Conservation (phyloP, 2,888 invertebrate species). For the Heliothis peltigera region DNA sequence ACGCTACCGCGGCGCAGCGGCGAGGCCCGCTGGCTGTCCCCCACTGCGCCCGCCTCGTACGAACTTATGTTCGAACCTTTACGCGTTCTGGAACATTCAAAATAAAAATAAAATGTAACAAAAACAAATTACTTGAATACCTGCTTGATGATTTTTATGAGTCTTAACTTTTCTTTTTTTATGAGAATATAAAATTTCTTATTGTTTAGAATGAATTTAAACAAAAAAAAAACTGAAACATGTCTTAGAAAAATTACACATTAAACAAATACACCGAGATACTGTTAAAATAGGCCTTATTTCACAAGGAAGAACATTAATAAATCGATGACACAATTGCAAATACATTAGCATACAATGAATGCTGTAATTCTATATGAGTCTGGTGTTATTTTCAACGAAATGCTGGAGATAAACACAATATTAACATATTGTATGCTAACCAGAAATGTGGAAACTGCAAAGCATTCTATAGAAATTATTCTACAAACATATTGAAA, state of each 20-base stretch:
- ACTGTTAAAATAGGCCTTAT: not conserved
- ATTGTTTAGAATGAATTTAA: no score
- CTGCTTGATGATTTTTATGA: no score
- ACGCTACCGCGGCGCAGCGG: conserved; percentile 79
- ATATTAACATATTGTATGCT: not conserved
- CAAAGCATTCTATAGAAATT: no score
- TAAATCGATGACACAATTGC: not conserved
- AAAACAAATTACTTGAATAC: no score
- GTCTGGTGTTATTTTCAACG: conserved; percentile 8
- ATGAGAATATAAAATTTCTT: no score
- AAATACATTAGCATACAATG: conserved; percentile 24
- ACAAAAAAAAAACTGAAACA: no score
- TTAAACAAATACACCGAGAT: no score
- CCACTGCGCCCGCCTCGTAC: conserved; percentile 75
- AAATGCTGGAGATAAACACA: conserved; percentile 8
- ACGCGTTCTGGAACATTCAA: conserved; percentile 63
- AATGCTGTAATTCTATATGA: conserved; percentile 24
- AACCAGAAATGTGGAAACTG: no score
- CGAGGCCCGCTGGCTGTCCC: conserved; percentile 73
- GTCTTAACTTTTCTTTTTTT: no score
- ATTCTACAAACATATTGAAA: no score
- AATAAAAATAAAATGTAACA: not conserved
- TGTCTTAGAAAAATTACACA: no score
- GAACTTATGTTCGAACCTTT: conserved; percentile 86
- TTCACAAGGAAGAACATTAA: conserved; percentile 12